These are phyloP conservation scores for Vimba vimba DNA, from an alignment of 2,113 vertebrate species.

Conservation along the genomic window DNA sequence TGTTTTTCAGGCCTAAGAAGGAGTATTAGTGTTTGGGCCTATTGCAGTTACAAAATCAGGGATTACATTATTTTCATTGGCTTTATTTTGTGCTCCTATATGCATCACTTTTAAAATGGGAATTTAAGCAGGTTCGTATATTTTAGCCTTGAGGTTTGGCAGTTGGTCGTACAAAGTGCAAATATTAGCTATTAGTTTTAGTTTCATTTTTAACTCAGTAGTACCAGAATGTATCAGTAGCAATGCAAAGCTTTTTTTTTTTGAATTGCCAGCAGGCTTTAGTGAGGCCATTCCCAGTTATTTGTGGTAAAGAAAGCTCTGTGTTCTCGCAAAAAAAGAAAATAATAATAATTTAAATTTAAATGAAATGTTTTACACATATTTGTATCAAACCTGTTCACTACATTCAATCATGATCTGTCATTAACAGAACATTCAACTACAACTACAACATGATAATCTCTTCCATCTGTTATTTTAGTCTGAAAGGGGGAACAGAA, in stretches of 20 bases:
- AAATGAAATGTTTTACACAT: too few species aligned
- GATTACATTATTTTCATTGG: background rate
- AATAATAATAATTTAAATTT: too few species aligned
- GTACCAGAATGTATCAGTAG: background rate
- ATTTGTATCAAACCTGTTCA: background rate
- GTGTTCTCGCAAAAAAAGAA: too few species aligned
- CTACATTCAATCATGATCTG: background rate
- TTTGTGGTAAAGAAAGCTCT: too few species aligned
- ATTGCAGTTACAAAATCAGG: background rate
- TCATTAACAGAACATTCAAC: background rate
- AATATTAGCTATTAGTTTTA: background rate
- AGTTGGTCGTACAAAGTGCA: background rate
- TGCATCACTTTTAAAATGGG: background rate
- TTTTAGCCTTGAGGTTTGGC: background rate
- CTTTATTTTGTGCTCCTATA: background rate
- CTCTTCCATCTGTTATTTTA: background rate
- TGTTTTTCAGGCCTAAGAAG: constrained; percentile 84
- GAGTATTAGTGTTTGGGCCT: background rate
- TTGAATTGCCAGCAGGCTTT: background rate
- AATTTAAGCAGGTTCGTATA: background rate
- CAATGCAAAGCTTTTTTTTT: background rate
- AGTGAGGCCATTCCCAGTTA: background rate
- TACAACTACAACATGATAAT: background rate
- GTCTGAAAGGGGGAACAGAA: background rate
- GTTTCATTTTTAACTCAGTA: background rate